These are phyloP conservation scores for Ephydatia muelleri DNA, from an alignment of 37 sponge, comb jelly and placozoan genomes.

Conservation along the genomic window DNA sequence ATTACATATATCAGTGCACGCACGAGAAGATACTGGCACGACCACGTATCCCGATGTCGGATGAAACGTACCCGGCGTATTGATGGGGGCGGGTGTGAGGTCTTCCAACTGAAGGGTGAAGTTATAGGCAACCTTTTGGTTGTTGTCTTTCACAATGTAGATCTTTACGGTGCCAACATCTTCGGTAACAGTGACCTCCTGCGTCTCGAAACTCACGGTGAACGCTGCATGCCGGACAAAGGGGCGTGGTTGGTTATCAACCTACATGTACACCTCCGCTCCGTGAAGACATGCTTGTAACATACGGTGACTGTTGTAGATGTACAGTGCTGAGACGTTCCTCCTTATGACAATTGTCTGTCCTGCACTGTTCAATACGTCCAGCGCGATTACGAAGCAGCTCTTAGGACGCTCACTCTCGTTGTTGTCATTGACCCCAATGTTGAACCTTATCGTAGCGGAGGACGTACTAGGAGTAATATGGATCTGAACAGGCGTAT, in stretches of 20 bases:
- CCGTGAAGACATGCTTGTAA: no score
- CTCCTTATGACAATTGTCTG: not conserved
- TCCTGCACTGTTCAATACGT: not conserved
- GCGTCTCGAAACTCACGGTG: not conserved
- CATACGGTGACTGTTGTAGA: not conserved
- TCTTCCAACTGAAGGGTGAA: not conserved
- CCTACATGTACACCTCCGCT: not conserved
- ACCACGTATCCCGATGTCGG: no score
- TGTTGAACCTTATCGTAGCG: not conserved
- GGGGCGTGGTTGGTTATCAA: not conserved
- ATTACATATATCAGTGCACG: no score
- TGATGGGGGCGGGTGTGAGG: not conserved
- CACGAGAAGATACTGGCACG: no score
- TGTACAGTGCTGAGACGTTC: not conserved
- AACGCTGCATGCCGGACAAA: not conserved
- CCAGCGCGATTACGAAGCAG: not conserved
- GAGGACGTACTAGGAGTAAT: not conserved
- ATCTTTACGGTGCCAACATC: not conserved
- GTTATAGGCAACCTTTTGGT: not conserved
- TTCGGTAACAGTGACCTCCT: not conserved
- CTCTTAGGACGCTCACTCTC: not conserved
- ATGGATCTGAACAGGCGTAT: not conserved
- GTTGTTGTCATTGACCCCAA: not conserved
- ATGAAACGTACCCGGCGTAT: no score
- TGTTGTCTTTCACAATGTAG: not conserved